Base-by-base conservation (phyloP, 2,888 invertebrate genomes). In the Parapristionchus giblindavisi region DNA sequence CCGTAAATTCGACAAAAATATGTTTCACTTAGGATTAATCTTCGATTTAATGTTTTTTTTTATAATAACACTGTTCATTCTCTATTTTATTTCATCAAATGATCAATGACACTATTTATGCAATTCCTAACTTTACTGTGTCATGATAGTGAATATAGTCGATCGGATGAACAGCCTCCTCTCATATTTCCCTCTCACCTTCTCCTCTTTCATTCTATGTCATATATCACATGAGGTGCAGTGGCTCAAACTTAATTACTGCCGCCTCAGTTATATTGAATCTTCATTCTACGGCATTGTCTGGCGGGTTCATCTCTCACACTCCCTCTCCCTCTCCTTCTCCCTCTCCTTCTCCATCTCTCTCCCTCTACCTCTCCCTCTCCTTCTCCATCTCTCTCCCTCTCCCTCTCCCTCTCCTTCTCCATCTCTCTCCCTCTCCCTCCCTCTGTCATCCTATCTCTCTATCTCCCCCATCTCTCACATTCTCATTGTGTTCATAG, bases 381-480 rank as follows among this genome's bases (percentile, higher is more conserved):
- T 65, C 40, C 43, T 65, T 43, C 40, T 65, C 63, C 63, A 6
- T 29, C 27, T 43, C 21, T 40, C 29, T 6, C 43, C 40, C 43
- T 17, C 43, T 43, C 29, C 14, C 43, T 27, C 43, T 17, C 43
- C 17, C 43, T 43, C 8, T 17, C 8, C 61, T 61, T 43, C 63
- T 65, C 63, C 63, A 43, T 65, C 63, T 65, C 43, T 29, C 34
- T 14, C 5, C 3, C 27, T 2, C 36, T 40, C 38, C 32, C 61
- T 27, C 38, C 36, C 36, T 65, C 36, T 61, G 43, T 43, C 43
- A 17, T 43, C 63, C 43, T 65, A 65, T 65, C 63, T 65, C 61
- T 61, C 36, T 61, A 36, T 60, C 63, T 40, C 27, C 24, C 63
- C 40, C 29, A n/a, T n/a, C n/a, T n/a, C n/a, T n/a, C n/a, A n/a